These are phyloP conservation scores for Tauraco erythrolophus DNA, from an alignment of 2,113 vertebrate genomes.

Conservation along the genomic window DNA sequence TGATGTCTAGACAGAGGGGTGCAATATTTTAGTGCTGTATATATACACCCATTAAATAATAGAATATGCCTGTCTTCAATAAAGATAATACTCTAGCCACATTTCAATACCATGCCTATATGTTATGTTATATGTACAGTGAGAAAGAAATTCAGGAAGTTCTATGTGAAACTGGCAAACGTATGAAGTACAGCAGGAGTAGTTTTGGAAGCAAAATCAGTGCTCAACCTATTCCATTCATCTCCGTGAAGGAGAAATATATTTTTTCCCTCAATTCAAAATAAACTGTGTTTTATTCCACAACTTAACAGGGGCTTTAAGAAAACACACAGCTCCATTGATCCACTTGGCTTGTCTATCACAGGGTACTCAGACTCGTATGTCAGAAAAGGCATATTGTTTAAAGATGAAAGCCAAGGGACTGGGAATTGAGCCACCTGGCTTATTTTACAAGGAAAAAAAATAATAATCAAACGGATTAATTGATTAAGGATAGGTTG, in stretches of 20 bases:
- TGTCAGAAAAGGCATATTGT: background rate
- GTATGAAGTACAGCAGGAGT: background rate
- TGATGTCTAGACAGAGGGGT: background rate
- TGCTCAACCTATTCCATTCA: background rate
- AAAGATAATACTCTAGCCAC: background rate
- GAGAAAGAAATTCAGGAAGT: constrained; percentile 7
- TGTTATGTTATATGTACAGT: background rate
- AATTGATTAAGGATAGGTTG: background rate
- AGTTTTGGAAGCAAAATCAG: background rate
- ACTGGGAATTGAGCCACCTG: constrained; percentile 18
- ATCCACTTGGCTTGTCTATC: background rate
- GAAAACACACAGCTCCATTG: constrained; percentile 22
- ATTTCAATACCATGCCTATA: background rate
- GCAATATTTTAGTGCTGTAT: background rate
- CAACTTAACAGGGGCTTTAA: background rate
- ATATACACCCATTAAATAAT: background rate
- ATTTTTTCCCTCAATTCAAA: background rate
- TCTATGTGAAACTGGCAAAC: background rate
- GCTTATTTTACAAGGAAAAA: background rate
- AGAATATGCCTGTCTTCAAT: background rate
- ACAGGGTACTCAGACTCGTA: background rate
- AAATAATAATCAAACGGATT: background rate
- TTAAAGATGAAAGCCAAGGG: background rate
- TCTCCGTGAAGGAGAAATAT: background rate
- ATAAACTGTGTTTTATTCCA: constrained; percentile 24